A percentile compares a stretch with the other conserved stretches of the same genome.
phyloP scores from a whole-genome alignment of 1,140 invertebrate species.

The Ephestia elutella region DNA sequence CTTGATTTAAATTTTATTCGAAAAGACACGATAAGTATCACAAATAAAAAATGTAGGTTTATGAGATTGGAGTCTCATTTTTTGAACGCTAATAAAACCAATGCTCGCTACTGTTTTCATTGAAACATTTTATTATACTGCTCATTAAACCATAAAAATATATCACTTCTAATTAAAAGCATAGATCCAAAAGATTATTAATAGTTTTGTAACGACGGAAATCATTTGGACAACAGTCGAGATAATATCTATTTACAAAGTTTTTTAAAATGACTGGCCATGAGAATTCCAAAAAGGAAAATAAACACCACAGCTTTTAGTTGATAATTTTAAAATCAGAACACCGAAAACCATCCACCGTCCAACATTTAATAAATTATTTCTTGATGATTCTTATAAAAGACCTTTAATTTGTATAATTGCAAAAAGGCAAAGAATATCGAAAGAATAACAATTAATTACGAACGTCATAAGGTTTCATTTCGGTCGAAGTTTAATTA shows the following conservation, averaged over 20 bases:
- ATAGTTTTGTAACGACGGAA: not conserved
- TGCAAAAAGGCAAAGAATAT: not conserved
- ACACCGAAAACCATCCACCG: too few relatives aligned
- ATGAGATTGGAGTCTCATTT: constrained; percentile 10
- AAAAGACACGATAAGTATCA: constrained; percentile 6
- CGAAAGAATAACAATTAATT: not conserved
- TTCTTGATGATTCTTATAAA: too few relatives aligned
- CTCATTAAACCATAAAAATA: constrained; percentile 13
- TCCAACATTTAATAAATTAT: too few relatives aligned
- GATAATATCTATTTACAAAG: not conserved
- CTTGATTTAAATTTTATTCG: constrained; percentile 19
- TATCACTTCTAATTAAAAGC: not conserved
- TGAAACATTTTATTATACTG: constrained; percentile 12
- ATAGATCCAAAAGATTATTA: not conserved
- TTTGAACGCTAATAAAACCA: constrained; percentile 16
- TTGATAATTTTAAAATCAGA: too few relatives aligned
- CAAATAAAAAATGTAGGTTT: constrained; percentile 22
- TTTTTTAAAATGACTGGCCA: too few relatives aligned
- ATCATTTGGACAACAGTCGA: not conserved
- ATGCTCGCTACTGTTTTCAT: constrained; percentile 21
- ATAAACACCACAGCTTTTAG: too few relatives aligned
- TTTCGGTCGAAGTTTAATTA: constrained; percentile 42
- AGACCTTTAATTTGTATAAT: not conserved
- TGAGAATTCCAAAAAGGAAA: too few relatives aligned
- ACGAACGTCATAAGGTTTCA: not conserved